phyloP scores from a whole-genome alignment of 2,797 vertebrate genomes.

The Spinibarbus caldwelli region DNA sequence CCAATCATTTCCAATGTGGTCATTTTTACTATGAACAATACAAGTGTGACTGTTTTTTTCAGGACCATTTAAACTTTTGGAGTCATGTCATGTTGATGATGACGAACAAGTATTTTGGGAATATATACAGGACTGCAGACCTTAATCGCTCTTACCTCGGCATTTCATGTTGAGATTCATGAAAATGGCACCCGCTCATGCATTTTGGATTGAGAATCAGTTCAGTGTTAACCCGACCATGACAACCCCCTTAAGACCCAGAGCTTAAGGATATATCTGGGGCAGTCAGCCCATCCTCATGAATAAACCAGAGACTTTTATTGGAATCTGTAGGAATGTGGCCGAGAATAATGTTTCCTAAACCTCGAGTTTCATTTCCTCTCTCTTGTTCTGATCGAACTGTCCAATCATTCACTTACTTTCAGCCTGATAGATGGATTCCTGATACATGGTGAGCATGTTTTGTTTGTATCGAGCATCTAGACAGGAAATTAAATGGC shows the following conservation, averaged over 20 bases:
- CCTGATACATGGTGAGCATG: slow-evolving; percentile 50
- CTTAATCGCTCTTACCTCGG: no score
- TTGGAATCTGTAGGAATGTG: slow-evolving; percentile 63
- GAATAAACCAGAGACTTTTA: slow-evolving; percentile 74
- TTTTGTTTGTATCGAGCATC: slow-evolving; percentile 53
- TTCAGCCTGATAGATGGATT: slow-evolving; percentile 32
- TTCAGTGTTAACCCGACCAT: slow-evolving; percentile 72
- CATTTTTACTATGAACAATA: no score
- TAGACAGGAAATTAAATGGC: slow-evolving; percentile 60
- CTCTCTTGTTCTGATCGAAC: slow-evolving; percentile 49
- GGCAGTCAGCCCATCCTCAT: slow-evolving; percentile 62
- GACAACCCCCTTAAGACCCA: slow-evolving; percentile 71
- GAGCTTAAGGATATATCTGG: slow-evolving; percentile 64
- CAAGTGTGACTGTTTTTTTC: no score
- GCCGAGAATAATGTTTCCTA: slow-evolving; percentile 68
- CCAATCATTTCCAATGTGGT: no score
- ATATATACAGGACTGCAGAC: slow-evolving; percentile 7
- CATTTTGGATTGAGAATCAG: slow-evolving; percentile 51
- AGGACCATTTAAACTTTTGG: no score
- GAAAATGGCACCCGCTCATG: slow-evolving; percentile 15
- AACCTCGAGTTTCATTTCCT: slow-evolving; percentile 56
- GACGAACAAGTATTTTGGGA: neutral
- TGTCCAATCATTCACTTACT: slow-evolving; percentile 51
- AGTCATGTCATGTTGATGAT: neutral
- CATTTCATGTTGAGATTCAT: neutral